A percentile compares a stretch with the other conserved stretches of the same genome.
Evolutionary conservation across 2,113 vertebrate species (phyloP).

Genomic region (Mola mola): DNA sequence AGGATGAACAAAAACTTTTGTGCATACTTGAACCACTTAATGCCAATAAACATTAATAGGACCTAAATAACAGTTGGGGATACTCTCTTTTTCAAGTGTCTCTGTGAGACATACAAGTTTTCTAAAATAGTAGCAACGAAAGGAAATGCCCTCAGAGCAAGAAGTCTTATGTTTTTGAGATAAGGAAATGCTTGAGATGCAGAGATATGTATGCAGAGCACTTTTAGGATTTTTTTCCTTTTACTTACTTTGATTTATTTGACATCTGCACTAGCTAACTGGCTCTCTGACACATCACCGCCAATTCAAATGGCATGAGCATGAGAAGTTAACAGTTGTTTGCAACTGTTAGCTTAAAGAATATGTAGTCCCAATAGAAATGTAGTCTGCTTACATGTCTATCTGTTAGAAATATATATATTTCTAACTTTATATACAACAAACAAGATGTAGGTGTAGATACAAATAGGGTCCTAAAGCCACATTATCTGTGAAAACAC

Average conservation of each 20-base stretch:
- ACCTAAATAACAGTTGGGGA: slow-evolving; percentile 10
- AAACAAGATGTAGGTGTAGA: neutral
- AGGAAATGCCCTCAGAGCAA: too few relatives aligned
- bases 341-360: too few relatives aligned
- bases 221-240: too few relatives aligned
- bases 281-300: slow-evolving; percentile 4
- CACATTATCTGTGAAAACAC: neutral
- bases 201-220: neutral
- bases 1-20: neutral
- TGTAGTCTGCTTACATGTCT: neutral
- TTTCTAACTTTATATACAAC: neutral
- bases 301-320: neutral
- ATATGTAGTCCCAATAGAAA: too few relatives aligned
- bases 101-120: slow-evolving; percentile 24
- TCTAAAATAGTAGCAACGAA: slow-evolving; percentile 12
- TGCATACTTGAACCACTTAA: slow-evolving; percentile 17
- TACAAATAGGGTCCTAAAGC: slow-evolving; percentile 4
- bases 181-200: slow-evolving; percentile 5
- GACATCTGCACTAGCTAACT: slow-evolving; percentile 15
- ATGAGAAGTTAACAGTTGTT: neutral
- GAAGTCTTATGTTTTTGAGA: slow-evolving; percentile 14
- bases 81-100: too few relatives aligned
- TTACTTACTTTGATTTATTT: neutral
- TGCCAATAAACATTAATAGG: slow-evolving; percentile 2
- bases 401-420: too few relatives aligned